phyloP scores from a whole-genome alignment of 2,113 vertebrate species.

The Castor canadensis region DNA sequence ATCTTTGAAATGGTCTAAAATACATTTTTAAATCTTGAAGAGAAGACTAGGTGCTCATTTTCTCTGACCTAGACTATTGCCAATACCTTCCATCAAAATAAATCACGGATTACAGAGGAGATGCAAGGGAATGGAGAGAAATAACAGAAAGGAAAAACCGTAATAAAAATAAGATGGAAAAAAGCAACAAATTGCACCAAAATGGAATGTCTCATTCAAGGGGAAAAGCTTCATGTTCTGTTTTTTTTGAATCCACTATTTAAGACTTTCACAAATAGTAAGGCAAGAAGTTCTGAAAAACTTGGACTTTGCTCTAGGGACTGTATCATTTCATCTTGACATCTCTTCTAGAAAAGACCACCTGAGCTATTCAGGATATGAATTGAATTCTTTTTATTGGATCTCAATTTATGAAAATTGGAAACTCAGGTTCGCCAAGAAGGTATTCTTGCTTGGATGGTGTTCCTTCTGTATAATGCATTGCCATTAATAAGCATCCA shows the following conservation, averaged over 20 bases:
- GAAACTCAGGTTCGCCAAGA: background rate
- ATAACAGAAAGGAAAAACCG: background rate
- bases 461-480: background rate
- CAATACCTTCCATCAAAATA: background rate
- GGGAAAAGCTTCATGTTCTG: background rate
- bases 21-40: conserved; percentile 18
- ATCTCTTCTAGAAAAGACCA: conserved; percentile 68
- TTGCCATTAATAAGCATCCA: background rate
- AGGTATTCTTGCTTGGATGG: background rate
- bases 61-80: background rate
- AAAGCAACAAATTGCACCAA: background rate
- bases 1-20: background rate
- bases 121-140: background rate
- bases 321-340: conserved; percentile 19
- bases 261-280: conserved; percentile 39
- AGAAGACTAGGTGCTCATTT: background rate
- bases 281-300: background rate
- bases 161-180: conserved; percentile 11
- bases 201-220: conserved; percentile 24
- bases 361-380: conserved; percentile 15
- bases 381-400: conserved; percentile 42
- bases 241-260: background rate
- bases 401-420: conserved; percentile 17
- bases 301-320: background rate
- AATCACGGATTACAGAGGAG: background rate